Conservation (phyloP, 1,140 invertebrate species). For the Lepidurus arcticus region DNA sequence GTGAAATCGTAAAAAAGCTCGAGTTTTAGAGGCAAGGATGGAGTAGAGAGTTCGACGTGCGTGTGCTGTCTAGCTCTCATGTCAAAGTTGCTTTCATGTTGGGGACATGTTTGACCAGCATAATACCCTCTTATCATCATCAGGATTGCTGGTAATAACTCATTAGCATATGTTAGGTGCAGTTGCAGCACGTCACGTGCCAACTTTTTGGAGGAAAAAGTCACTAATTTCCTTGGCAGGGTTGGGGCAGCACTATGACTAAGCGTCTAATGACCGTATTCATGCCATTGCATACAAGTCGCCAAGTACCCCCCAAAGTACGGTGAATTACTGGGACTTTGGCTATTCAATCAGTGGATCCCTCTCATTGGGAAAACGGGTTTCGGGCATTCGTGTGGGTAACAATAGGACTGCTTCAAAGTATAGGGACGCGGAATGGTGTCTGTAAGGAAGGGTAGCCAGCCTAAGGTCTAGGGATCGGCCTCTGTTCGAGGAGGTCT, state of each 20-base stretch:
- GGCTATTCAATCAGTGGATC: not conserved
- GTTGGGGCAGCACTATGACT: not conserved
- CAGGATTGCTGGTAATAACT: not conserved
- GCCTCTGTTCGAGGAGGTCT: not conserved
- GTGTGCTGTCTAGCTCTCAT: not conserved
- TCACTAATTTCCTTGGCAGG: not conserved
- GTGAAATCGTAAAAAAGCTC: too few relatives aligned
- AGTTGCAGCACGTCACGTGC: conserved; percentile 3
- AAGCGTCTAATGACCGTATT: not conserved
- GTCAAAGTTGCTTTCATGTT: conserved; percentile 4
- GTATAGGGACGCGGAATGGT: not conserved
- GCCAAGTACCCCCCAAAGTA: not conserved
- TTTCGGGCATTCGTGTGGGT: not conserved
- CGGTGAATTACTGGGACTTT: not conserved
- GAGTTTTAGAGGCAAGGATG: not conserved
- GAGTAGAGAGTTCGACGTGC: not conserved
- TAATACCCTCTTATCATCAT: not conserved
- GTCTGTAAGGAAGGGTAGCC: not conserved
- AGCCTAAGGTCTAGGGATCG: not conserved
- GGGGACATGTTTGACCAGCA: not conserved
- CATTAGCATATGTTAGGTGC: not conserved
- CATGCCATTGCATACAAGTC: not conserved
- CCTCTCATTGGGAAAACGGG: not conserved
- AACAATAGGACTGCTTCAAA: not conserved
- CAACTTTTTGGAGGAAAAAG: not conserved